A percentile compares a stretch with the other conserved stretches of the same genome.
Evolutionary conservation across 1,140 invertebrate species (phyloP).

Genomic region (Acromyrmex charruanus): DNA sequence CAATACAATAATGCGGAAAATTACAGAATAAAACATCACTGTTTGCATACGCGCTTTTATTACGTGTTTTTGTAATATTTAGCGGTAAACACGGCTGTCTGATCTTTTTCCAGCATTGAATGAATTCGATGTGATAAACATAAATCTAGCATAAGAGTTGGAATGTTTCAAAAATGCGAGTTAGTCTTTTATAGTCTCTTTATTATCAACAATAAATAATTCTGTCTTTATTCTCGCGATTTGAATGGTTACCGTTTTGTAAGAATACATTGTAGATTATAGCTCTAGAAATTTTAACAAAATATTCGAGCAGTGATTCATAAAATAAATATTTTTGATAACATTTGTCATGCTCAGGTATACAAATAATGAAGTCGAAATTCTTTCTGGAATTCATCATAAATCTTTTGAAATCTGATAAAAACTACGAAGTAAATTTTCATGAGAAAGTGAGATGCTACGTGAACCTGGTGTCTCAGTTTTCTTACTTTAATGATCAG

Average conservation of each 20-base stretch:
- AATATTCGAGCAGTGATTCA: not conserved
- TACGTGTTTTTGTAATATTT: conserved; percentile 16
- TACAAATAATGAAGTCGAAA: not conserved
- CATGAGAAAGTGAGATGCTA: not conserved
- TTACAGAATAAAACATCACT: not conserved
- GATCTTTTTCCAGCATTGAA: not conserved
- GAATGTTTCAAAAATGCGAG: not conserved
- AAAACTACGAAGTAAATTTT: not conserved
- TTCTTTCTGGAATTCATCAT: not conserved
- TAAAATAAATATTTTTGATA: not conserved
- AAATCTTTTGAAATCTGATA: not conserved
- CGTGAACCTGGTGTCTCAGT: not conserved
- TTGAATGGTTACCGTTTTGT: not conserved
- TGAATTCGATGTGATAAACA: no score
- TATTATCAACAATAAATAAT: not conserved
- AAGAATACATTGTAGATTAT: not conserved
- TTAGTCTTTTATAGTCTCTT: not conserved
- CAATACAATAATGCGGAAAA: not conserved
- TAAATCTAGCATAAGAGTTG: not conserved
- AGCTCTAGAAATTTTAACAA: not conserved
- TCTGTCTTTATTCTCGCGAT: not conserved
- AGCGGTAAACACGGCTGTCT: not conserved
- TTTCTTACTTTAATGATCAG: not conserved
- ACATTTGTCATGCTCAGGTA: not conserved
- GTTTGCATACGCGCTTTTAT: not conserved